Percentiles rank a stretch among this genome's conserved stretches.
phyloP scores from a whole-genome alignment of 64 coral and sea anemone genomes.

The Dendronephthya gigantea region DNA sequence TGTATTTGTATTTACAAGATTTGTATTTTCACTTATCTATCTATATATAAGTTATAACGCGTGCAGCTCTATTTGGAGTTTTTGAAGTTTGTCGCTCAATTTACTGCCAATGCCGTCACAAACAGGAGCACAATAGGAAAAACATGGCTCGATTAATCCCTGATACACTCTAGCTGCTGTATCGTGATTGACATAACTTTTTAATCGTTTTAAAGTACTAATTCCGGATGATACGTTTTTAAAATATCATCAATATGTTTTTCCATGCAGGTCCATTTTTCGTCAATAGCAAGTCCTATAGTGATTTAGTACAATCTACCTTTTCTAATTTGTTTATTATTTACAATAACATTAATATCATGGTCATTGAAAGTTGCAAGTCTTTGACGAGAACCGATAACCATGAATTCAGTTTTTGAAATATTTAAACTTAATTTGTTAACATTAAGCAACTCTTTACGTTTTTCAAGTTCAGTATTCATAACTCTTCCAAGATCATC shows the following conservation, averaged over 20 bases:
- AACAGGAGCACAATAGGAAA: not conserved
- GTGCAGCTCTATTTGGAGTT: not conserved
- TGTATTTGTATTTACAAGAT: too few relatives aligned
- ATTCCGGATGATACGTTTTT: not conserved
- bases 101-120: not conserved
- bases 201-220: not conserved
- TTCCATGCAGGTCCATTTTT: not conserved
- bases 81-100: not conserved
- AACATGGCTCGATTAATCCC: not conserved
- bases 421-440: not conserved
- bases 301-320: not conserved
- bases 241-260: not conserved
- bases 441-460: not conserved
- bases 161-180: not conserved
- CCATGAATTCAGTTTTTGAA: not conserved
- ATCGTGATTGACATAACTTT: not conserved
- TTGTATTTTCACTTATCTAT: not conserved
- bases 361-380: not conserved
- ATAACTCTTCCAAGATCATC: not conserved
- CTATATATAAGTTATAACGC: too few relatives aligned
- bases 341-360: not conserved
- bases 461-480: not conserved
- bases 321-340: not conserved
- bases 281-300: too few relatives aligned
- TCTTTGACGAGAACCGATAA: not conserved